A percentile compares a stretch with the other conserved stretches of the same genome.
Conservation (phyloP, 2,888 invertebrate genomes). For the Synergus itoensis region DNA sequence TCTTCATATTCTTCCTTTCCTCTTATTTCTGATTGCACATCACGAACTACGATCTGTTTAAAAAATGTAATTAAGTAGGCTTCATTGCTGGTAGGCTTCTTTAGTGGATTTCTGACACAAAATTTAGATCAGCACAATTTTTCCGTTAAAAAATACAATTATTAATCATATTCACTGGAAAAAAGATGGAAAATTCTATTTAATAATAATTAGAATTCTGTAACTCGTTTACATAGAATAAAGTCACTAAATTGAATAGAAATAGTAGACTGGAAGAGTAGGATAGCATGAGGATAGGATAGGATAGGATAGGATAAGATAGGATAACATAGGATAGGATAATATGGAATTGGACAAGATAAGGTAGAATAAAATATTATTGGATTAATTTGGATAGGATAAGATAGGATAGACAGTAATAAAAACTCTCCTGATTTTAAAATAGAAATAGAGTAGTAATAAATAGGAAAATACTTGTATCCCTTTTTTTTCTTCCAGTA, state of each 20-base stretch:
- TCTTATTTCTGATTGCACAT: neutral
- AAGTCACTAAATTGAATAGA: neutral
- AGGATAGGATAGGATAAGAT: neutral
- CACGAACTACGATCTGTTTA: neutral
- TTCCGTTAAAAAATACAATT: neutral
- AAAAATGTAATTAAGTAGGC: neutral
- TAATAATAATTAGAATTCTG: neutral
- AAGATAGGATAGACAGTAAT: no score
- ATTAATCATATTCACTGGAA: neutral
- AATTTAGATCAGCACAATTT: slow-evolving; percentile 17
- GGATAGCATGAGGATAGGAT: neutral
- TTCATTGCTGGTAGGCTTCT: neutral
- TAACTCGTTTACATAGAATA: neutral
- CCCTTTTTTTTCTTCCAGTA: neutral
- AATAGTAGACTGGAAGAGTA: neutral
- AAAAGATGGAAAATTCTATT: neutral
- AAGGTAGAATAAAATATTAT: no score
- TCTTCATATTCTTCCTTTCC: neutral
- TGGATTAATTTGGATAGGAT: no score
- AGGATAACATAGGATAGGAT: no score
- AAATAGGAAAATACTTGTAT: neutral
- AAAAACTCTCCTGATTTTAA: no score
- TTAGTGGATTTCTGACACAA: slow-evolving; percentile 1
- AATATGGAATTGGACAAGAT: no score
- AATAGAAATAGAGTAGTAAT: neutral